Base-by-base conservation (phyloP, 2,113 vertebrate genomes). In the Suricata suricatta region DNA sequence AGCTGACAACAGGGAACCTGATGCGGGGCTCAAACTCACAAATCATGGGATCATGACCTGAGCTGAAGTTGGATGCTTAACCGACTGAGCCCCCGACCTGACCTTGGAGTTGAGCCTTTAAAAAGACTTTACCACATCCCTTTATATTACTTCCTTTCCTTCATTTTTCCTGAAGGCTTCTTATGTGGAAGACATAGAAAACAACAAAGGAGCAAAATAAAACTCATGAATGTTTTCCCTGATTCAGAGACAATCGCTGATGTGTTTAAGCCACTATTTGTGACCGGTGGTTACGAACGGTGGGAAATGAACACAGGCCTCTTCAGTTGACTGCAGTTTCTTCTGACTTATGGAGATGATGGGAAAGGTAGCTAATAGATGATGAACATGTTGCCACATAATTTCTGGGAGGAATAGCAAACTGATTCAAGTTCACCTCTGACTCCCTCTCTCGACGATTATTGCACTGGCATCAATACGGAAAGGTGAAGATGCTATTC, bases 401-500 rank as follows among this genome's bases (percentile, higher is more conserved):
- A 82, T 82, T 84, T 93, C 89, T 91, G 38, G 29, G 57, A 82
- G 87, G 47, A 77, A 7, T 71, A 44, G 7, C 17, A 11, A 88
- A 89, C 90, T 64, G 64, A 69, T 66, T 64, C 79, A 47, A 68
- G 13, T n/a, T 81, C 71, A 69, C 9, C 3, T 57, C 23, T 81
- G 77, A 84, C 74, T 44, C 3, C 69, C 25, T 41, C 52, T 25
- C 76, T 93, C 29, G 35, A 27, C 23, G 38, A 57, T 81, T 27
- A 29, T 10, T 81, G 54, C 29, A 14, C 0, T 31, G 33, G 72
- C 33, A 3, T 41, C 54, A 84, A 17, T 19, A 29, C 57, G 27
- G 54, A 90, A 94, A 96, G 47, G 85, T 77, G 64, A 92, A 76
- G 90, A 71, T 83, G 66, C 66, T 92, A 85, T 86, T 97, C 93